Evolutionary conservation across 2,888 invertebrate genomes (phyloP), one percentile per base, ranked within the genome.

Genomic region (Isoperla grammatica): DNA sequence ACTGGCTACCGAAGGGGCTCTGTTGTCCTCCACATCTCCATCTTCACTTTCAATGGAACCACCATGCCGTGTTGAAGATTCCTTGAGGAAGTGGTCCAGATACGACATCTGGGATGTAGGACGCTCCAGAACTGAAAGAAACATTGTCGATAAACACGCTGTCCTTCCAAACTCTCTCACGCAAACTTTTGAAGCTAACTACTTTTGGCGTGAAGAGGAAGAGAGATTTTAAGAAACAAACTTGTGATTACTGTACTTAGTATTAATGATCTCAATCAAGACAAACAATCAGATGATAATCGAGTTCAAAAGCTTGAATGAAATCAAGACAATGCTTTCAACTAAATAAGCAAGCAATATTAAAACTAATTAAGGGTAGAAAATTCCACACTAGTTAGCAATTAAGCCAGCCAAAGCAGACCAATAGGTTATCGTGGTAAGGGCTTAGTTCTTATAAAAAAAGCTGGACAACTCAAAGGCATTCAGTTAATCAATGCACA

Each of bases 71-170:
- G 68, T 69, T 13, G 74, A 71, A 23, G 76, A 73, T 65, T 93
- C 93, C 72, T 91, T 92, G 68, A 94, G 78, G 74, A 95, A 94
- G 71, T 92, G 91, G 72, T 93, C 93, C 72, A 91, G 76, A 75
- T 92, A 92, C 65, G 93, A 93, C 85, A 92, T 88, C 76, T 93
- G 93, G 35, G 94, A 94, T 39, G 91, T 86, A 55, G 93, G 90
- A 67, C 93, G 83, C 72, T 93, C 93, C 78, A 91, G 75, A 77
- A 92, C 92, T 93, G 81, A 65, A 78, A 63, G 57, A 58, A 22
- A 12, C 20, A 37, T 48, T 6, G n/a, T n/a, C n/a, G n/a, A n/a
- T 22, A 9, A 23, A 29, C 11, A 13, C 13, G 8, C 13, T 15
- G 6, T 53, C 39, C 19, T 29, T 53, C 17, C 13, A 53, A 53